phyloP scores from a whole-genome alignment of 1,140 invertebrate genomes.

The Orchesella cincta region DNA sequence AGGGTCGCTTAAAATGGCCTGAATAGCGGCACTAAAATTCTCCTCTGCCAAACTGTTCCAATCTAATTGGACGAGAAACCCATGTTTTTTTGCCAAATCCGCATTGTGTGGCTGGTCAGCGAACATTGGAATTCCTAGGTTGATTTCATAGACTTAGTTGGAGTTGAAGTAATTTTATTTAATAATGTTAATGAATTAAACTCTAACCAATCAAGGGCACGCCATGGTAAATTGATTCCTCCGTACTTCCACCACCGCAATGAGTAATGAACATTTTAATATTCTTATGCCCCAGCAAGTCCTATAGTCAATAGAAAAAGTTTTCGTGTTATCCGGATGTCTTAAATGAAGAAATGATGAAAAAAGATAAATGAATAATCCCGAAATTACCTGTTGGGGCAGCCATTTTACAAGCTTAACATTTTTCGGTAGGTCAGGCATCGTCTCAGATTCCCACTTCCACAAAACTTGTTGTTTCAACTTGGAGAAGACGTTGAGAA shows the following conservation, averaged over 20 bases:
- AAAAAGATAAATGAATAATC: conserved; percentile 65
- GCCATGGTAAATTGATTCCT: conserved; percentile 36
- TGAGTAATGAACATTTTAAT: conserved; percentile 35
- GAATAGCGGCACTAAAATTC: conserved; percentile 45
- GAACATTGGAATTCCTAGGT: conserved; percentile 30
- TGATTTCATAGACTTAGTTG: neutral
- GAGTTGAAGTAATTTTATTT: neutral
- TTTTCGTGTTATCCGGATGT: neutral
- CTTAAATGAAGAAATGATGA: conserved; percentile 4
- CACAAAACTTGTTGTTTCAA: conserved; percentile 61
- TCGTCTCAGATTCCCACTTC: conserved; percentile 60
- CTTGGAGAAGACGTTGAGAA: conserved; percentile 54
- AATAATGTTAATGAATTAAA: neutral
- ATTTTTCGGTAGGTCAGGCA: conserved; percentile 64
- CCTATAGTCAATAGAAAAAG: neutral
- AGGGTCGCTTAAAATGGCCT: neutral
- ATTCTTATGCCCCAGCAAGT: conserved; percentile 53
- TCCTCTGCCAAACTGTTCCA: conserved; percentile 54
- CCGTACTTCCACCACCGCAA: conserved; percentile 34
- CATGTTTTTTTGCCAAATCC: conserved; percentile 56
- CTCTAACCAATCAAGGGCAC: neutral
- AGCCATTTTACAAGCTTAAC: conserved; percentile 68
- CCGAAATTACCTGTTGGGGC: conserved; percentile 61
- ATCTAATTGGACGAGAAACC: conserved; percentile 55
- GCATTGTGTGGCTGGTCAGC: conserved; percentile 15